Evolutionary conservation across 2,113 vertebrate genomes (phyloP).

Genomic region (Corvus hawaiiensis): DNA sequence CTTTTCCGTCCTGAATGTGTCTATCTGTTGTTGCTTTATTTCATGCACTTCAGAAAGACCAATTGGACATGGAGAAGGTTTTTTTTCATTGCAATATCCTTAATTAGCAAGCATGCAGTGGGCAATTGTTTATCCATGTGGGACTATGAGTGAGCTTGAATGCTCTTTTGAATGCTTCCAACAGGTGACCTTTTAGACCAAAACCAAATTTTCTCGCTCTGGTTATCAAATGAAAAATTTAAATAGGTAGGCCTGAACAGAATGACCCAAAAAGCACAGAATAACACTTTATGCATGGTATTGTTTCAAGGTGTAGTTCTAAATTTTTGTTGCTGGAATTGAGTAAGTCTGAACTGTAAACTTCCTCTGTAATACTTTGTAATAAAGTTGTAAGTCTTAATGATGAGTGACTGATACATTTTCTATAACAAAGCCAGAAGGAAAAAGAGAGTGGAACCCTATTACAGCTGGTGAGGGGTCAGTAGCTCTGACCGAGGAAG

Average conservation of each 20-base stretch:
- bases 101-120: neutral
- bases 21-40: neutral
- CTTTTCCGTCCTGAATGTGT: neutral
- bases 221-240: neutral
- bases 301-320: neutral
- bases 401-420: neutral
- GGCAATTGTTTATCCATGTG: neutral
- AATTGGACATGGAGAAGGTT: neutral
- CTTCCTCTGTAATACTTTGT: neutral
- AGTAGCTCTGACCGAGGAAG: no score
- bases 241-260: neutral
- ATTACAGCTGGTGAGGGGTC: no score
- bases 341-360: neutral
- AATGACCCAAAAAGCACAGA: neutral
- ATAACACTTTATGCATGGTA: neutral
- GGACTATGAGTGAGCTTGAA: neutral
- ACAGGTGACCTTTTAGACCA: neutral
- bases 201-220: neutral
- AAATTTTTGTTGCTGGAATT: neutral
- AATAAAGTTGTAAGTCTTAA: conserved; percentile 18
- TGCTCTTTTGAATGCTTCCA: neutral
- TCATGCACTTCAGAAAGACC: neutral
- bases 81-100: neutral
- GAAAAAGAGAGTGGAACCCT: neutral
- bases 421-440: neutral